Evolutionary conservation across 1,140 invertebrate species (phyloP), one percentile per base, ranked within the genome.

Genomic region (Akabosia matsudoensis): DNA sequence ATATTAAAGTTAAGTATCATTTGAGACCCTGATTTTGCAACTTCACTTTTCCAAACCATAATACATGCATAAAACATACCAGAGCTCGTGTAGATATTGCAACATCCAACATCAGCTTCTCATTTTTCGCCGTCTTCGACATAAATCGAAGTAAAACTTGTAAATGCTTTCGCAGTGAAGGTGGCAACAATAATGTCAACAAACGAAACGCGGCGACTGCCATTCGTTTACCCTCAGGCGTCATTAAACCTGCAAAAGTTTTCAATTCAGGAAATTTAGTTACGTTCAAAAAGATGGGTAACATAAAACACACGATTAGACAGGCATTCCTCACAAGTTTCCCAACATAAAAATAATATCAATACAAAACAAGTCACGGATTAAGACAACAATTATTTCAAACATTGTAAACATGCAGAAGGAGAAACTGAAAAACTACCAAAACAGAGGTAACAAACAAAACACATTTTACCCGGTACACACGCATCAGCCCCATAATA

Each of bases 21-120:
- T 74, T 14, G 2, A 18, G 14, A 26, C 33, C 33, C 51, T 33
- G 22, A 76, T 70, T 67, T 37, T 14, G 10, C 24, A 22, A 16
- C 54, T 22, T 45, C 14, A 2, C 13, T 33, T 33, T 31, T 72
- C 33, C 31, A 51, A 72, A 73, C n/a, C 14, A 73, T 22, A 28
- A 37, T 33, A 67, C 16, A 1, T 22, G 22, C 33, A 14, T 72
- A 31, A n/a, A 76, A 31, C n/a, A 37, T 74, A 81, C 80, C 26
- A 81, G 70, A n/a, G 74, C 75, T 16, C 78, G 34, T 31, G 74
- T 79, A 28, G 78, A 67, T 16, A 61, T 75, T 30, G 76, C 76
- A 18, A 81, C 80, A 70, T 81, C 80, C 33, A 81, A 33, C 77
- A 78, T 81, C 0, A 81, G 73, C 33, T 78, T 81, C 14, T 79